A percentile compares a stretch with the other conserved stretches of the same genome.
These are phyloP conservation scores for Camponotus floridanus DNA, from an alignment of 1,140 invertebrate genomes.

Conservation along the genomic window DNA sequence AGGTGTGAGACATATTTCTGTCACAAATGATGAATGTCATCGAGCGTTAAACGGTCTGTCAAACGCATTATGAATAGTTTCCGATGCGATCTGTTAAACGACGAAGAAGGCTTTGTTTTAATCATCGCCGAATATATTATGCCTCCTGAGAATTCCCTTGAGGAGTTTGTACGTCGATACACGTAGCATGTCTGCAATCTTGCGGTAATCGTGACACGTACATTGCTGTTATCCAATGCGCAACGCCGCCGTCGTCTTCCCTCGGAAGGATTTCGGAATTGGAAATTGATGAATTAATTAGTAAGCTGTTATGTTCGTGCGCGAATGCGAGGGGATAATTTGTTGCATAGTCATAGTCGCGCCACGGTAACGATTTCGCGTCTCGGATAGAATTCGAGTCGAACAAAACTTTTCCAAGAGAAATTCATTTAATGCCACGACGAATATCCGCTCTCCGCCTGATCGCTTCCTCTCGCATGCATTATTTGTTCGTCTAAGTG, in stretches of 20 bases:
- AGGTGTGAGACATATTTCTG: neutral
- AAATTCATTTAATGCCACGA: slow-evolving; percentile 31
- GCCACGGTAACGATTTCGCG: slow-evolving; percentile 62
- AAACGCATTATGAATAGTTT: neutral
- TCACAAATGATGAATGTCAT: neutral
- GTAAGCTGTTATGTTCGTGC: slow-evolving; percentile 60
- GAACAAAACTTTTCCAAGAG: slow-evolving; percentile 61
- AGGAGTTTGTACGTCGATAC: slow-evolving; percentile 11
- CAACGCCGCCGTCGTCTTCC: slow-evolving; percentile 3
- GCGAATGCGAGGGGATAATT: slow-evolving; percentile 56
- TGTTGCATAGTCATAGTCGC: slow-evolving; percentile 52
- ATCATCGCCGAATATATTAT: slow-evolving; percentile 15
- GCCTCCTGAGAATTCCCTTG: neutral
- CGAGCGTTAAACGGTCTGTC: neutral
- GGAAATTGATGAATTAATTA: slow-evolving; percentile 77
- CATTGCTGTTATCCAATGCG: slow-evolving; percentile 13
- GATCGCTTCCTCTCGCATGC: neutral
- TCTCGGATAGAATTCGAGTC: slow-evolving; percentile 70
- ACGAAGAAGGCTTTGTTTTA: neutral
- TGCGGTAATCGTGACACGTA: slow-evolving; percentile 40
- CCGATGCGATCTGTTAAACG: slow-evolving; percentile 1
- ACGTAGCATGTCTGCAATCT: slow-evolving; percentile 30
- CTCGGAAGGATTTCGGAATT: slow-evolving; percentile 51
- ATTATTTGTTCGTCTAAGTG: slow-evolving; percentile 3
- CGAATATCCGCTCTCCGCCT: neutral